Evolutionary conservation across 2,797 vertebrate species (phyloP).

Genomic region (Salmo trutta): DNA sequence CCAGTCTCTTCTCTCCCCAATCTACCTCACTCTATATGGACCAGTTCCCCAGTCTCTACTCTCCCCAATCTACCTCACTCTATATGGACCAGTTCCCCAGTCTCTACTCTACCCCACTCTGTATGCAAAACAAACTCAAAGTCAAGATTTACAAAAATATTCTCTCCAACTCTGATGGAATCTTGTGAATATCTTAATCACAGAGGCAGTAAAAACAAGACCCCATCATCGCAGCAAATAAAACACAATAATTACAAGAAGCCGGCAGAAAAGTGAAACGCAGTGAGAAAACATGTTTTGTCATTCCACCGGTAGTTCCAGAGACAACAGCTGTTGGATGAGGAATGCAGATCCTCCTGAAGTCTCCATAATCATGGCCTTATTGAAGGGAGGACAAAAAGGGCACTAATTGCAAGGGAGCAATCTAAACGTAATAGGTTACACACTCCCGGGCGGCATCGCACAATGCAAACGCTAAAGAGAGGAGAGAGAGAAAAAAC

Average conservation of each 20-base stretch:
- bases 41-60: too few relatives aligned
- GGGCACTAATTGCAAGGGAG: slow-evolving; percentile 99
- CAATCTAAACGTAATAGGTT: slow-evolving; percentile 99
- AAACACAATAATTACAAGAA: slow-evolving; percentile 87
- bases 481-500: slow-evolving; percentile 72
- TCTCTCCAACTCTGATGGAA: slow-evolving; percentile 74
- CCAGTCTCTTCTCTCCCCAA: background rate
- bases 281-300: slow-evolving; percentile 99
- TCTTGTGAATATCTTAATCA: slow-evolving; percentile 99
- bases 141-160: slow-evolving; percentile 70
- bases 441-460: slow-evolving; percentile 94
- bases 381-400: slow-evolving; percentile 99
- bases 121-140: slow-evolving; percentile 73
- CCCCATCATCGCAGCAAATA: slow-evolving; percentile 85
- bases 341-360: slow-evolving; percentile 96
- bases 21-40: too few relatives aligned
- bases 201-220: slow-evolving; percentile 99
- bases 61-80: too few relatives aligned
- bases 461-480: slow-evolving; percentile 90
- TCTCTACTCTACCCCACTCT: slow-evolving; percentile 24
- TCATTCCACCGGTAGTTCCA: slow-evolving; percentile 99
- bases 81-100: too few relatives aligned
- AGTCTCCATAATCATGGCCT: slow-evolving; percentile 99
- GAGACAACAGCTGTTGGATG: slow-evolving; percentile 99
- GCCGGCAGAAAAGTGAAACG: slow-evolving; percentile 90